Evolutionary conservation across 30 jellyfish, hydroid and myxozoan species (phyloP).

Genomic region (Sanderia malayensis): DNA sequence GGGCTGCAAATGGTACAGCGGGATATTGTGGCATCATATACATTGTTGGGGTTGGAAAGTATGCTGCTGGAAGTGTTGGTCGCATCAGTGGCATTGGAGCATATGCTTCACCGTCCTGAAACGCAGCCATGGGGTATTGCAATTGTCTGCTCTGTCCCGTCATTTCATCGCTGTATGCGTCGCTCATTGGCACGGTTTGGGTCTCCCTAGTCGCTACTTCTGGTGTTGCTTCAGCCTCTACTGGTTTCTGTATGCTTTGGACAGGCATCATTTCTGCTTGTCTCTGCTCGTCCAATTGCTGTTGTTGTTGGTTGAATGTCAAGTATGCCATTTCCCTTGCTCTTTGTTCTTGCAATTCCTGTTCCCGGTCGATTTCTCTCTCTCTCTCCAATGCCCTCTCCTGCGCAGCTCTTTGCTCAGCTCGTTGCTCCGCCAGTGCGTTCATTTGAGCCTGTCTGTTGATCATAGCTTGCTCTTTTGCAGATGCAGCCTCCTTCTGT

Average conservation of each 20-base stretch:
- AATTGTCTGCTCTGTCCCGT: conserved; percentile 23
- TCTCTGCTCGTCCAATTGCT: conserved; percentile 48
- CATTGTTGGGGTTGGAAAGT: conserved; percentile 54
- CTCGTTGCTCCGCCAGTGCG: conserved; percentile 10
- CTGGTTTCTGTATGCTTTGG: too few species aligned
- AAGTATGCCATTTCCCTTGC: too few species aligned
- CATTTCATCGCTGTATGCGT: background rate
- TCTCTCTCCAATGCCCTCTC: conserved; percentile 25
- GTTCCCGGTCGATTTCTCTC: conserved; percentile 43
- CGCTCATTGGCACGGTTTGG: conserved; percentile 12
- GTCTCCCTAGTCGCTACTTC: too few species aligned
- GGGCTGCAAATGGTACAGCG: conserved; percentile 35
- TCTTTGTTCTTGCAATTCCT: conserved; percentile 16
- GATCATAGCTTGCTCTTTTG: too few species aligned
- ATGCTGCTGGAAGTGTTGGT: conserved; percentile 52
- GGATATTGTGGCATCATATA: conserved; percentile 29
- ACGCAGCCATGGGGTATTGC: conserved; percentile 33
- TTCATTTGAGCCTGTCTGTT: too few species aligned
- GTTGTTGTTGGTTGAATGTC: too few species aligned
- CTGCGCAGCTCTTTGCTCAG: conserved; percentile 22
- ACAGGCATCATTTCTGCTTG: conserved; percentile 41
- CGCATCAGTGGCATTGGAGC: conserved; percentile 42
- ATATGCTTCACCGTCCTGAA: conserved; percentile 14
- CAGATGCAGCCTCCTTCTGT: too few species aligned
- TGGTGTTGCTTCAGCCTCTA: too few species aligned